These are phyloP conservation scores for Fundulus diaphanus DNA, from an alignment of 2,797 vertebrate species.

Conservation along the genomic window DNA sequence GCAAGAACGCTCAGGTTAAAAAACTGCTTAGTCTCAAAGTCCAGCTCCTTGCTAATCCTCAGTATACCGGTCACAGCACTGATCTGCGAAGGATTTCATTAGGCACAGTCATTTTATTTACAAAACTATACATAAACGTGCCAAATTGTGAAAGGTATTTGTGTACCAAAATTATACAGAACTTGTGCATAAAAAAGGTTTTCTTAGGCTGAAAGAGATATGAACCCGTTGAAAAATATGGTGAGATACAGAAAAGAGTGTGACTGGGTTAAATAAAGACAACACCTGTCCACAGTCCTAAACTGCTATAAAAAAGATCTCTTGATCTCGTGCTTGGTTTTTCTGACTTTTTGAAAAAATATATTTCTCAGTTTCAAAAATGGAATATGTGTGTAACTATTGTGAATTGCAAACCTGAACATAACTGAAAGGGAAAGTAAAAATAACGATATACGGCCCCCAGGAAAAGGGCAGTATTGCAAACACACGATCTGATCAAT, in stretches of 20 bases:
- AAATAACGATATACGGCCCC: no score
- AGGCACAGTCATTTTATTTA: slow-evolving; percentile 19
- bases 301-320: background rate
- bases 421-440: no score
- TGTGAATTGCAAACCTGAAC: no score
- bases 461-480: no score
- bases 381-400: background rate
- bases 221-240: background rate
- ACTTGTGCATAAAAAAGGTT: background rate
- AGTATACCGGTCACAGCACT: slow-evolving; percentile 88
- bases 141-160: background rate
- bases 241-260: background rate
- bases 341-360: background rate
- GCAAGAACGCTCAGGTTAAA: slow-evolving; percentile 92
- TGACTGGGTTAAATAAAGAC: background rate
- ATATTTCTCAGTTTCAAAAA: background rate
- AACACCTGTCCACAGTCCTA: no score
- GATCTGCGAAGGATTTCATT: slow-evolving; percentile 68
- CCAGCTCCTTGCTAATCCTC: slow-evolving; percentile 87
- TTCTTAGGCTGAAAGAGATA: background rate
- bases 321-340: background rate
- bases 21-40: slow-evolving; percentile 93
- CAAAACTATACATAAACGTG: background rate
- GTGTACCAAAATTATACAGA: background rate
- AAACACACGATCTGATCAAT: background rate